Evolutionary conservation across 1,140 invertebrate genomes (phyloP).

Genomic region (Pectinophora gossypiella): DNA sequence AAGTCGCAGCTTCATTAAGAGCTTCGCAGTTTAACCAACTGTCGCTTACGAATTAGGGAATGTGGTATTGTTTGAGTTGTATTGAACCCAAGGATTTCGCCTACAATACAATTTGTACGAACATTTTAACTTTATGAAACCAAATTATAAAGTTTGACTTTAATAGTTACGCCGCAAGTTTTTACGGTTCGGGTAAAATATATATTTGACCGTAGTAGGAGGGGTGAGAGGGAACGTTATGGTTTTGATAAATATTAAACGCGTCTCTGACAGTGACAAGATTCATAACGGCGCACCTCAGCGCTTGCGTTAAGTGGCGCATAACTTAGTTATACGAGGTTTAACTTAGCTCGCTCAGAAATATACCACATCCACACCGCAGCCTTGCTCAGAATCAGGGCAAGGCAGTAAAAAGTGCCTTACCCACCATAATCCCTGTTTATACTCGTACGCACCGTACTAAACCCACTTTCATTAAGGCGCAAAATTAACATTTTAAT

Average conservation of each 20-base stretch:
- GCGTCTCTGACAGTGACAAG: too few species aligned
- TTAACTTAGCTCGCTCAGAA: not conserved
- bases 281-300: not conserved
- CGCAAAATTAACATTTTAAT: conserved; percentile 68
- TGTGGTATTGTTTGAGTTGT: not conserved
- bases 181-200: too few species aligned
- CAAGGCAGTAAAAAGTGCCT: conserved; percentile 55
- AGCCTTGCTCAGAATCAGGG: conserved; percentile 41
- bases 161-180: too few species aligned
- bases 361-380: conserved; percentile 5
- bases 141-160: too few species aligned
- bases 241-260: too few species aligned
- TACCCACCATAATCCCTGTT: conserved; percentile 51
- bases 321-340: not conserved
- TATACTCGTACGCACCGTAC: conserved; percentile 47
- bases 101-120: not conserved
- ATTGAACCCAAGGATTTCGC: not conserved
- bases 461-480: conserved; percentile 64
- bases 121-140: not conserved
- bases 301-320: not conserved
- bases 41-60: not conserved
- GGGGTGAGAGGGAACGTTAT: too few species aligned
- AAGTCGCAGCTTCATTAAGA: conserved; percentile 5
- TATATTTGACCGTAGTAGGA: too few species aligned
- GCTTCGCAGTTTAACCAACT: not conserved